Evolutionary conservation across 2,888 invertebrate species (phyloP), one percentile per base, ranked within the genome.

Genomic region (Pedicia rivosa): DNA sequence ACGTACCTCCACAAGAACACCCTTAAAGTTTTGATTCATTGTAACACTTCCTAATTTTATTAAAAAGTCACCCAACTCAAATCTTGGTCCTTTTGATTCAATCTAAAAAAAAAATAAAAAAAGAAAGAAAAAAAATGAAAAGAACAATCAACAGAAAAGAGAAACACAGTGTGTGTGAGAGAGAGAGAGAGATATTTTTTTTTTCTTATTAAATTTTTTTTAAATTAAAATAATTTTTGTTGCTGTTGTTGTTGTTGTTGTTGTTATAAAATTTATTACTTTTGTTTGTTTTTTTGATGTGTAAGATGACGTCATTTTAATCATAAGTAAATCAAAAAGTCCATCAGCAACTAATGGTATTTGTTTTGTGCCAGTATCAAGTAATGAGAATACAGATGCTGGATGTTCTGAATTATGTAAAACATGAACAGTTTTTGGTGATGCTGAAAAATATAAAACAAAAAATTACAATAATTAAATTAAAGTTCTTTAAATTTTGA

Each of bases 391-490:
- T 3, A 90, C 88, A 0, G 92, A 84, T 0, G 90, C 91, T 0
- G 94, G 94, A 53, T 90, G 86, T 55, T 95, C 94, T 0, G 88
- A 91, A 59, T 94, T 88, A 63, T 94, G 92, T 7, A 95, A 67
- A n/a, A 94, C 79, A 59, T 92, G 88, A 0, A 92, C 80, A 1
- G 82, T 80, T 50, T 83, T 75, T 41, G 80, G 78, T 32, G n/a
- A n/a, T n/a, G n/a, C n/a, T n/a, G n/a, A n/a, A n/a, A n/a, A n/a
- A n/a, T n/a, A n/a, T n/a, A n/a, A n/a, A n/a, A n/a, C n/a, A n/a
- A n/a, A n/a, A n/a, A n/a, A n/a, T n/a, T n/a, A n/a, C n/a, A n/a
- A n/a, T n/a, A n/a, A n/a, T n/a, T n/a, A n/a, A n/a, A n/a, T n/a
- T n/a, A n/a, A n/a, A n/a, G n/a, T n/a, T n/a, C n/a, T n/a, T n/a